phyloP scores from a whole-genome alignment of 2,797 vertebrate species.

The Esox lucius region DNA sequence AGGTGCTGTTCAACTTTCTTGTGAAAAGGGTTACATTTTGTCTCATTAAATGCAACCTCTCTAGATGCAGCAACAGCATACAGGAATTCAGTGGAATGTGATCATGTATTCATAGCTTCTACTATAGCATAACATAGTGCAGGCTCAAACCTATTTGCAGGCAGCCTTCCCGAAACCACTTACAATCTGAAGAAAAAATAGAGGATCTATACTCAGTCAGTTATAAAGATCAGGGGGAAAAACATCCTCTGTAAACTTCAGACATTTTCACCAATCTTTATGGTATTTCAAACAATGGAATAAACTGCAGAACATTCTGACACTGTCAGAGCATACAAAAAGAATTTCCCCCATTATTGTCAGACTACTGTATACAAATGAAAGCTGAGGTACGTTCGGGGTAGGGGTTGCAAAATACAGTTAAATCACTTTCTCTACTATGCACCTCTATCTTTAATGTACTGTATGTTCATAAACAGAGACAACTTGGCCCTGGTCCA shows the following conservation, averaged over 20 bases:
- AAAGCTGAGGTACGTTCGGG: constrained; percentile 43
- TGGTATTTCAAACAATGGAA: constrained; percentile 24
- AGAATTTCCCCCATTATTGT: constrained; percentile 38
- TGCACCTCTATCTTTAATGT: constrained; percentile 20
- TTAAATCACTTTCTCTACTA: constrained; percentile 26
- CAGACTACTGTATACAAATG: constrained; percentile 31
- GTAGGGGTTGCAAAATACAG: constrained; percentile 20
- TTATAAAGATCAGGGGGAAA: constrained; percentile 17
- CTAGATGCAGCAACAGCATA: constrained; percentile 41
- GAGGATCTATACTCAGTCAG: neutral
- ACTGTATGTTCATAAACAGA: constrained; percentile 31
- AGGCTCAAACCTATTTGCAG: constrained; percentile 38
- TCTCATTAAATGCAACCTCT: constrained; percentile 34
- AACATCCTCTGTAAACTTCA: constrained; percentile 16
- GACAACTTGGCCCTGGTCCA: constrained; percentile 38
- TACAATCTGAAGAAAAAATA: constrained; percentile 11
- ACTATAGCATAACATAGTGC: constrained; percentile 26
- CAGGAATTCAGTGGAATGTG: constrained; percentile 58
- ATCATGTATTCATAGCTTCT: constrained; percentile 42
- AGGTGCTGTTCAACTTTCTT: constrained; percentile 28
- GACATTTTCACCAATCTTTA: constrained; percentile 22
- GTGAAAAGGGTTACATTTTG: constrained; percentile 40
- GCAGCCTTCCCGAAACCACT: constrained; percentile 22
- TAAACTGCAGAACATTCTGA: constrained; percentile 30
- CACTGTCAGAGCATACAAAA: constrained; percentile 34